Conservation (phyloP, 2,797 vertebrate genomes). For the Moxostoma hubbsi region DNA sequence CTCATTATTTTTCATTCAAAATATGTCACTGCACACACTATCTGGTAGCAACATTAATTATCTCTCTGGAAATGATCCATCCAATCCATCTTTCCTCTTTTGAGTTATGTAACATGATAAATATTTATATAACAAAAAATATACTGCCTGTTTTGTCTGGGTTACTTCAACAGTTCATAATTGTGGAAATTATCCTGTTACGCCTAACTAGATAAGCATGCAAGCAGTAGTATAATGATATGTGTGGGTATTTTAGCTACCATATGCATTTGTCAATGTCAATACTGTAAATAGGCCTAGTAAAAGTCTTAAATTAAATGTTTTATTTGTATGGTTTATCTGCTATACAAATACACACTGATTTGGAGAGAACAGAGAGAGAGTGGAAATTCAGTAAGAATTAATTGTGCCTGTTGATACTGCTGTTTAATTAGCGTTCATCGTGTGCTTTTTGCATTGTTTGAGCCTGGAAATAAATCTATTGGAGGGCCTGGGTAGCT, state of each 20-base stretch:
- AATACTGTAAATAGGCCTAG: background rate
- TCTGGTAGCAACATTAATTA: background rate
- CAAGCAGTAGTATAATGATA: background rate
- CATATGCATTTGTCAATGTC: background rate
- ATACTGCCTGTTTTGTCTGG: background rate
- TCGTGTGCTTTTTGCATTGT: too few species aligned
- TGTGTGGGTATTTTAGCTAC: background rate
- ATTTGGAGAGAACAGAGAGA: too few species aligned
- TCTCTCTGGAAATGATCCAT: background rate
- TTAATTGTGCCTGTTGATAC: too few species aligned
- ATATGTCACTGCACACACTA: background rate
- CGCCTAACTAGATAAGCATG: background rate
- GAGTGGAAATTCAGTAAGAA: too few species aligned
- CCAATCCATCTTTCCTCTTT: background rate
- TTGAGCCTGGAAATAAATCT: too few species aligned
- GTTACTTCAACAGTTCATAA: background rate
- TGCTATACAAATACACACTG: too few species aligned
- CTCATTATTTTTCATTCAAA: background rate
- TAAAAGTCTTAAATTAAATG: too few species aligned
- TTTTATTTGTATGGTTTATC: too few species aligned
- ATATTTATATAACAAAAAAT: slow-evolving; percentile 1
- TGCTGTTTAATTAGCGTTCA: too few species aligned
- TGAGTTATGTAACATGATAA: background rate
- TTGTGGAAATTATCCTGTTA: background rate
- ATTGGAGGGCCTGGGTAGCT: too few species aligned